Conservation (phyloP, 2,113 vertebrate species). For the Callipepla squamata region DNA sequence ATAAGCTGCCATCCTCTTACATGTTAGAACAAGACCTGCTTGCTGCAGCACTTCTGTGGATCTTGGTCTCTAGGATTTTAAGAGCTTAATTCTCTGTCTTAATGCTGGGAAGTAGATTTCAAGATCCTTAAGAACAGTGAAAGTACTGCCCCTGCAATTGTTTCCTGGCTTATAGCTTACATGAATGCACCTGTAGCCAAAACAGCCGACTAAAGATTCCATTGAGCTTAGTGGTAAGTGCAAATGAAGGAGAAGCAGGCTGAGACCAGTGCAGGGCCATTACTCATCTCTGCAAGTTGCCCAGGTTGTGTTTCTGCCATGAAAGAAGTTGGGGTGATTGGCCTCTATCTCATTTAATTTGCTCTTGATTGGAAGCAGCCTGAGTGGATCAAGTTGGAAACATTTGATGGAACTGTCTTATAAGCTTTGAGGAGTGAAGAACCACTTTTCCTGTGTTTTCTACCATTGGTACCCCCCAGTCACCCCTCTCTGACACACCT, state of each 20-base stretch:
- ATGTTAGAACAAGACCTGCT: neutral
- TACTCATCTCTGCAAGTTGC: neutral
- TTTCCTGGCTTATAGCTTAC: neutral
- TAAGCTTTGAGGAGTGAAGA: neutral
- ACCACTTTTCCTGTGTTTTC: neutral
- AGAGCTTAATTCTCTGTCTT: neutral
- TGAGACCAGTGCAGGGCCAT: neutral
- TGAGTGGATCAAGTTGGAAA: neutral
- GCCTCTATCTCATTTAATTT: neutral
- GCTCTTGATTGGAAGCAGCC: neutral
- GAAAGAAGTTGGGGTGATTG: neutral
- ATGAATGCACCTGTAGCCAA: neutral
- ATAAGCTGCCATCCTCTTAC: constrained; percentile 4
- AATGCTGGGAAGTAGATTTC: constrained; percentile 12
- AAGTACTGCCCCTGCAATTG: constrained; percentile 2
- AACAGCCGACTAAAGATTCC: neutral
- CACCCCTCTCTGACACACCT: neutral
- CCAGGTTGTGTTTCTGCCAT: neutral
- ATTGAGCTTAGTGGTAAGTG: neutral
- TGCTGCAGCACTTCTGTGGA: neutral
- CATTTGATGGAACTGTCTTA: neutral
- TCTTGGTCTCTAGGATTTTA: neutral
- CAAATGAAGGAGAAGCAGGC: neutral
- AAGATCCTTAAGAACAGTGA: neutral
- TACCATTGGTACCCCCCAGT: neutral